Percentiles rank a stretch among this genome's conserved stretches.
phyloP scores from a whole-genome alignment of 2,113 vertebrate species.

The Hepsetus odoe region DNA sequence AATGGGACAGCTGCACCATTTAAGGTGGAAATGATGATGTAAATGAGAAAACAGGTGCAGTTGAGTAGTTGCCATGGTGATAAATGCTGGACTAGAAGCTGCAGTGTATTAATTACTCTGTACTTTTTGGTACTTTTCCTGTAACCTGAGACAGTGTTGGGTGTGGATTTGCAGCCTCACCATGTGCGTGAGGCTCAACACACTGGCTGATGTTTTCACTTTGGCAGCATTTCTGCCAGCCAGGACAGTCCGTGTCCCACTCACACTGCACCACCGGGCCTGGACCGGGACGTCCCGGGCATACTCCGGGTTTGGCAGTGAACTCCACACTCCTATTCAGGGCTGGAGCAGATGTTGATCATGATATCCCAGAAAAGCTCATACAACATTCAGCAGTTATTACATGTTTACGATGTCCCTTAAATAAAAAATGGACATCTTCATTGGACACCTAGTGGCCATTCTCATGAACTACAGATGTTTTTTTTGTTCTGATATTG shows the following conservation, averaged over 20 bases:
- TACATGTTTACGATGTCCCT: too few species aligned
- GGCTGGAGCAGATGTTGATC: conserved; percentile 72
- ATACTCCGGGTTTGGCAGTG: conserved; percentile 82
- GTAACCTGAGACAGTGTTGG: too few species aligned
- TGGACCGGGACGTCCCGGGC: conserved; percentile 66
- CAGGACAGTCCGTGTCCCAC: conserved; percentile 84
- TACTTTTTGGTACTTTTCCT: too few species aligned
- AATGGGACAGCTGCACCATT: too few species aligned
- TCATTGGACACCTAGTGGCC: conserved; percentile 63
- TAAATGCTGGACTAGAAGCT: too few species aligned
- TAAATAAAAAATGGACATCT: too few species aligned
- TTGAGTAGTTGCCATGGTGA: too few species aligned
- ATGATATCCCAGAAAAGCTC: background rate
- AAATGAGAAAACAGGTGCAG: too few species aligned
- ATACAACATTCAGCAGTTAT: too few species aligned
- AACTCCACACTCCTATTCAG: conserved; percentile 76
- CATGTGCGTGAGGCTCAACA: conserved; percentile 57
- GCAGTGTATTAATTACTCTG: too few species aligned
- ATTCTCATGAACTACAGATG: background rate
- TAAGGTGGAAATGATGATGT: too few species aligned
- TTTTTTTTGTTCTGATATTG: too few species aligned
- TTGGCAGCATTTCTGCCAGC: conserved; percentile 87
- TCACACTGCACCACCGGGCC: conserved; percentile 63
- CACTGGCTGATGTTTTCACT: conserved; percentile 58
- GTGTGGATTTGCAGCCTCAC: conserved; percentile 63